A percentile compares a stretch with the other conserved stretches of the same genome.
Conservation (phyloP, 1,140 invertebrate species). For the Pinna nobilis region DNA sequence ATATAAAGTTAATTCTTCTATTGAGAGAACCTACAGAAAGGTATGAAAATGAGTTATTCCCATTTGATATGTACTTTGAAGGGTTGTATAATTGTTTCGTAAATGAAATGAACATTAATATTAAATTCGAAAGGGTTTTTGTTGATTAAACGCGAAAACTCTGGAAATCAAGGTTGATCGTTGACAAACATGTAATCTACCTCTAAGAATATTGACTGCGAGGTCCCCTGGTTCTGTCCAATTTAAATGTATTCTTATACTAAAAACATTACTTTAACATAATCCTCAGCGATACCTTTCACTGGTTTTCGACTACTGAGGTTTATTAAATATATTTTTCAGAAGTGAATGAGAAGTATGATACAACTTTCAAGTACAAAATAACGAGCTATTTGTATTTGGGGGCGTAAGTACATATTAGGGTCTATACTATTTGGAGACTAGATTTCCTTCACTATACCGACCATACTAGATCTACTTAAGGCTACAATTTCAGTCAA, state of each 20-base stretch:
- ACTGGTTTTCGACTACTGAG: too few species aligned
- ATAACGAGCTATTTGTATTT: background rate
- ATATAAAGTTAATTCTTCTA: slow-evolving; percentile 21
- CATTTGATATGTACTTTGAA: background rate
- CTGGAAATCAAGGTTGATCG: background rate
- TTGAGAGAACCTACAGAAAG: slow-evolving; percentile 29
- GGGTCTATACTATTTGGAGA: background rate
- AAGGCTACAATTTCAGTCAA: background rate
- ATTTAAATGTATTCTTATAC: too few species aligned
- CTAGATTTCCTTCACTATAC: background rate
- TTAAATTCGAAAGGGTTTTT: background rate
- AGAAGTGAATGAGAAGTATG: background rate
- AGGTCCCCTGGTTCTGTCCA: too few species aligned
- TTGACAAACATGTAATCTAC: background rate
- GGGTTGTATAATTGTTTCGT: background rate
- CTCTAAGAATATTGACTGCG: too few species aligned
- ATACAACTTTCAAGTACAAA: background rate
- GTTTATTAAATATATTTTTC: background rate
- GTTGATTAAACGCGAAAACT: background rate
- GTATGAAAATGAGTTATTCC: background rate
- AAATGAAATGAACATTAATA: background rate
- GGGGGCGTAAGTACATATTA: background rate
- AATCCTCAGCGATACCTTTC: too few species aligned
- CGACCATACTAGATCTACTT: background rate
- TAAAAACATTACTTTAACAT: too few species aligned